A percentile compares a stretch with the other conserved stretches of the same genome.
Conservation (phyloP, 2,113 vertebrate species). For the Burhinus bistriatus region DNA sequence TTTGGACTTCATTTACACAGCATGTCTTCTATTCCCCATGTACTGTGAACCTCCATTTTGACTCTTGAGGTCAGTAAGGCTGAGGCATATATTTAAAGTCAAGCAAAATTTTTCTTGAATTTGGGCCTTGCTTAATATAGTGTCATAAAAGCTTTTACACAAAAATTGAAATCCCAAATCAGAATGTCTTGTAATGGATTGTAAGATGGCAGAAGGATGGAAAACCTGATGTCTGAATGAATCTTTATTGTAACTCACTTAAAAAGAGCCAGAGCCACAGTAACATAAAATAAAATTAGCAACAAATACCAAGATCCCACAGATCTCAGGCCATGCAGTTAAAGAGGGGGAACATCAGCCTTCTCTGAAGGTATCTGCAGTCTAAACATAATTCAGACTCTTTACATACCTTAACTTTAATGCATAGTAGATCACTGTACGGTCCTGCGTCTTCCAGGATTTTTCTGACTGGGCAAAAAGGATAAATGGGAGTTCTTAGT, state of each 20-base stretch:
- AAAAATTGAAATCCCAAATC: neutral
- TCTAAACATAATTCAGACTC: neutral
- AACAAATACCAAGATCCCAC: neutral
- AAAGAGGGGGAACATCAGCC: neutral
- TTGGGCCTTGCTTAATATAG: neutral
- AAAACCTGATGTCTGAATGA: neutral
- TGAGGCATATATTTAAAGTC: neutral
- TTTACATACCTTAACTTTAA: neutral
- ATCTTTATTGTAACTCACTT: neutral
- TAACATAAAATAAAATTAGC: neutral
- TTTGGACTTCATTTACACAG: neutral
- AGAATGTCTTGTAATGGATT: neutral
- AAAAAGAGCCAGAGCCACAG: neutral
- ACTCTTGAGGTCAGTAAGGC: neutral
- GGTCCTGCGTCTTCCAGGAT: neutral
- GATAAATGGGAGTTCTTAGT: neutral
- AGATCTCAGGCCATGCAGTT: neutral
- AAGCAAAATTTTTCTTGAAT: neutral
- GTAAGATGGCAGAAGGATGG: neutral
- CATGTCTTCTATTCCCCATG: neutral
- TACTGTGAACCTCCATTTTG: neutral
- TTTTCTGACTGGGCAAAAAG: neutral
- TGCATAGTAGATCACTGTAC: accelerated
- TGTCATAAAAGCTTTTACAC: neutral
- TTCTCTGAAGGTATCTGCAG: neutral